A percentile compares a stretch with the other conserved stretches of the same genome.
Conservation (phyloP, 2,888 invertebrate species). For the Noctua janthe region DNA sequence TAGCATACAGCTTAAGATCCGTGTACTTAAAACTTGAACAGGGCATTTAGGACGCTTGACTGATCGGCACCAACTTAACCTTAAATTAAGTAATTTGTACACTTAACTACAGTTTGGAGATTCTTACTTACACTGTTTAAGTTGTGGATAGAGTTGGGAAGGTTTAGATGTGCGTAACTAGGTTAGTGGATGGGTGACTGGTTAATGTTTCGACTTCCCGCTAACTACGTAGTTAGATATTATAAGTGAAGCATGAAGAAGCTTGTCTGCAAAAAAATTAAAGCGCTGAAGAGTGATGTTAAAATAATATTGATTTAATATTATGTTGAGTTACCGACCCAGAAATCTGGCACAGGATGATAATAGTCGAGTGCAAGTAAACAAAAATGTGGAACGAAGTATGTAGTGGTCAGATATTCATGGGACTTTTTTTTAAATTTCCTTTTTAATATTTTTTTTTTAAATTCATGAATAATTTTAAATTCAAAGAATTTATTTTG, state of each 20-base stretch:
- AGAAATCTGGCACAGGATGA: no score
- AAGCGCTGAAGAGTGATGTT: not conserved
- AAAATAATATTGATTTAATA: not conserved
- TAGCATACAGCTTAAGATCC: conserved; percentile 60
- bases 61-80: conserved; percentile 88
- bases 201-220: not conserved
- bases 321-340: no score
- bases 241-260: not conserved
- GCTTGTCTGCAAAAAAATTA: not conserved
- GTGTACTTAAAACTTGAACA: conserved; percentile 68
- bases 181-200: not conserved
- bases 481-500: no score
- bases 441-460: no score
- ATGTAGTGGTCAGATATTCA: no score
- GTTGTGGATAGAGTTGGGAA: conserved; percentile 75
- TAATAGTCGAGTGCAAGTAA: no score
- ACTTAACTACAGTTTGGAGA: conserved; percentile 90
- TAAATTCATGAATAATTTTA: no score
- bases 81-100: conserved; percentile 90
- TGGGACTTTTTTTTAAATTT: no score
- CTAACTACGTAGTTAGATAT: not conserved
- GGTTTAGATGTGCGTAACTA: conserved; percentile 59
- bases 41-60: conserved; percentile 79
- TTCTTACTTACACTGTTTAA: conserved; percentile 85
- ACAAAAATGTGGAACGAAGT: no score